A percentile compares a stretch with the other conserved stretches of the same genome.
phyloP scores from a whole-genome alignment of 2,888 invertebrate genomes.

The Cylindroiulus punctatus region DNA sequence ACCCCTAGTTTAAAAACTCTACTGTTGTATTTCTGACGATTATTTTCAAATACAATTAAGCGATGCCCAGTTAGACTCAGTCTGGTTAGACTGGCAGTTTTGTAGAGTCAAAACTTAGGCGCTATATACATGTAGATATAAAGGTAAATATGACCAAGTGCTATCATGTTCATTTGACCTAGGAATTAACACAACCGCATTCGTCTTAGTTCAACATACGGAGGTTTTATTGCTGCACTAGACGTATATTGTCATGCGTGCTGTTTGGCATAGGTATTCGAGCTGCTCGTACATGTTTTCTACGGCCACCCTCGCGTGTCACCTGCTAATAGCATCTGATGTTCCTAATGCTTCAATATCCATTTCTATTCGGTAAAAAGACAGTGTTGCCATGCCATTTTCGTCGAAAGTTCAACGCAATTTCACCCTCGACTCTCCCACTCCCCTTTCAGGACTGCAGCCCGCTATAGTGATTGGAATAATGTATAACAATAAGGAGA shows the following conservation, averaged over 20 bases:
- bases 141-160: no score
- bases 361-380: constrained; percentile 25
- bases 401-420: constrained; percentile 14
- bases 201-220: not conserved
- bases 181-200: no score
- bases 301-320: constrained; percentile 7
- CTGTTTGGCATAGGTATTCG: not conserved
- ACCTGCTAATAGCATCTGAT: constrained; percentile 1
- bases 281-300: not conserved
- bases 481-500: constrained; percentile 32
- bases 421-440: not conserved
- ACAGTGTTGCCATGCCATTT: constrained; percentile 27
- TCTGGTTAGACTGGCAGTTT: no score
- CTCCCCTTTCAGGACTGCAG: not conserved
- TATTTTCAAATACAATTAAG: no score
- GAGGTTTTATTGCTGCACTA: not conserved
- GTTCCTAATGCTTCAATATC: constrained; percentile 32
- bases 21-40: no score
- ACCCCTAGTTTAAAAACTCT: no score
- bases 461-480: constrained; percentile 14
- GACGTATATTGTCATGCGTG: not conserved
- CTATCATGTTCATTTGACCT: no score
- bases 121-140: no score
- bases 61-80: no score
- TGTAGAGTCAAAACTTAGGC: no score